Percentiles rank a stretch among this genome's conserved stretches.
phyloP scores from a whole-genome alignment of 2,888 invertebrate genomes.

The Tipula helvola region DNA sequence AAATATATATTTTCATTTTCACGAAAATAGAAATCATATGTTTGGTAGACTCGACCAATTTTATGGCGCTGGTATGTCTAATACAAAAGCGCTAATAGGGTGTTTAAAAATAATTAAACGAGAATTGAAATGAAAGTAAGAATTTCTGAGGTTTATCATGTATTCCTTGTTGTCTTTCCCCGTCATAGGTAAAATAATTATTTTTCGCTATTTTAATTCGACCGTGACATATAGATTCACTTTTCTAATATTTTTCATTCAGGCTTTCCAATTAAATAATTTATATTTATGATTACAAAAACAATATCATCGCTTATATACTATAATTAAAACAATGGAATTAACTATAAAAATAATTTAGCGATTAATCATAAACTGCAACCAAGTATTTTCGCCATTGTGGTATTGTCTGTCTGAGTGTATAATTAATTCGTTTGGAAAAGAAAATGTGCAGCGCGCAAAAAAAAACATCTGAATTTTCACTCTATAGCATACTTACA shows the following conservation, averaged over 20 bases:
- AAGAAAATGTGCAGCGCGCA: neutral
- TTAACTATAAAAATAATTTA: neutral
- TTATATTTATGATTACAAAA: neutral
- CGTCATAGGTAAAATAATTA: neutral
- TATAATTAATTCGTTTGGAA: neutral
- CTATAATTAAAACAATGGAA: neutral
- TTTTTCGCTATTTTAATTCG: neutral
- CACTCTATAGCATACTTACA: neutral
- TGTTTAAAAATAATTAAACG: neutral
- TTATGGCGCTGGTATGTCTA: neutral
- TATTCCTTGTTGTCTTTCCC: conserved; percentile 9
- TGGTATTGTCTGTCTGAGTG: neutral
- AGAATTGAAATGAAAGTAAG: neutral
- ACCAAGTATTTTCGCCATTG: neutral
- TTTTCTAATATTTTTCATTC: neutral
- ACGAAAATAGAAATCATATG: neutral
- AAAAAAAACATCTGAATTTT: neutral
- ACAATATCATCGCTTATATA: neutral
- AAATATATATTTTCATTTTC: neutral
- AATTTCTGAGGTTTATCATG: neutral
- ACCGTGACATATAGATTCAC: neutral
- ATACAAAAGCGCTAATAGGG: neutral
- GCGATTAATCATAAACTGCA: neutral
- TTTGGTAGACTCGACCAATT: neutral
- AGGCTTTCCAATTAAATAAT: neutral